phyloP scores from a whole-genome alignment of 1,140 invertebrate genomes.

The Tetraneura akinire region DNA sequence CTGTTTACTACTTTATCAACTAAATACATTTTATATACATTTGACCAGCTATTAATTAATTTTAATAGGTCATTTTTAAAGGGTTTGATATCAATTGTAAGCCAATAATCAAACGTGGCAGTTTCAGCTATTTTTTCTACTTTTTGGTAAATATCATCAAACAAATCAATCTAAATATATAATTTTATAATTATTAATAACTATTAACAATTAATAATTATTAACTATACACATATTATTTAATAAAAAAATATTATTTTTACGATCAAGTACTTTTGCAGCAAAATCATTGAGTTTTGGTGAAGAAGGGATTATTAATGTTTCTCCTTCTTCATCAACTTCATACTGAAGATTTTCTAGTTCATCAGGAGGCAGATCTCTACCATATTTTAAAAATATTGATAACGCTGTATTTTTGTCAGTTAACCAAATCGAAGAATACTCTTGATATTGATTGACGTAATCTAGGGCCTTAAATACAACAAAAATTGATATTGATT shows the following conservation, averaged over 20 bases:
- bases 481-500: neutral
- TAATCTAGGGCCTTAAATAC: conserved; percentile 54
- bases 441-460: conserved; percentile 55
- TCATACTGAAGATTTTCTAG: conserved; percentile 61
- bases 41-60: conserved; percentile 75
- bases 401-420: conserved; percentile 66
- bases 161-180: conserved; percentile 64
- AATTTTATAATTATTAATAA: neutral
- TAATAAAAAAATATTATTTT: no score
- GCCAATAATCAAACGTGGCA: conserved; percentile 70
- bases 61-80: conserved; percentile 77
- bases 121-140: conserved; percentile 60
- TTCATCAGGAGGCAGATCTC: conserved; percentile 65
- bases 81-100: conserved; percentile 69
- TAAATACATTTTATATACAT: conserved; percentile 76
- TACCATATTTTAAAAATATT: conserved; percentile 69
- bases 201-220: no score
- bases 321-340: conserved; percentile 60
- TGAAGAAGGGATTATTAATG: conserved; percentile 59
- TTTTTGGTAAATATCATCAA: conserved; percentile 66
- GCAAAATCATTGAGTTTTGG: conserved; percentile 67
- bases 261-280: conserved; percentile 62
- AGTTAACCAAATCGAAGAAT: conserved; percentile 69
- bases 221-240: neutral
- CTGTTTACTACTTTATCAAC: conserved; percentile 71